Base-by-base conservation (phyloP, 2,888 invertebrate species). In the Meiosimyza platycephala region DNA sequence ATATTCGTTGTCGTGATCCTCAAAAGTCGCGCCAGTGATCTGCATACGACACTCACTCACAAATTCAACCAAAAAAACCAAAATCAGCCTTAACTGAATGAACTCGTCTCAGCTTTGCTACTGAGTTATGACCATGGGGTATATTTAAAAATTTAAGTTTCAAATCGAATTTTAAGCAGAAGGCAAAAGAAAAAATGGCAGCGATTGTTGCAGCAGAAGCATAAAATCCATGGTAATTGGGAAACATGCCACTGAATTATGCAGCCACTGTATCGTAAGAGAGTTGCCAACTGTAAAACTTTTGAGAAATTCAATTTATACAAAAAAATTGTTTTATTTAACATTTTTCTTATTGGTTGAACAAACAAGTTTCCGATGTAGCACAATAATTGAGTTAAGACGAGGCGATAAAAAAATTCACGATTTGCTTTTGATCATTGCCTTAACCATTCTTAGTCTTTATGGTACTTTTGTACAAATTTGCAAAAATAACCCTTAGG, bases 1-100 rank as follows among this genome's bases (percentile, higher is more conserved):
- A 28, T 60, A 33, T 57, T 72, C 72, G 15, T 71, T 63, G 13
- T 47, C 68, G 71, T 69, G 69, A 67, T 67, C 70, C 65, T 52
- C 72, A 55, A 68, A 73, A 63, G 62, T 63, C 75, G 71, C 67
- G 68, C 54, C 72, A 73, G 73, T 75, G 74, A 76, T 77, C 73
- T 74, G 76, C 68, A 72, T 72, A 74, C 72, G 76, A 75, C 75
- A 76, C 70, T 75, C 68, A 50, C 40, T 40, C 40, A 40, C 7
- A 40, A 40, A 40, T 40, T 9, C 9, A 40, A 28, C 28, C n/a
- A n/a, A 3, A 28, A 28, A 28, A 40, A 40, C 9, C 7, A 40
- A 40, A 40, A 40, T 40, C 40, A 40, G 40, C 40, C 40, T 40
- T 40, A 9, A 18, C 68, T 48, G 50, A n/a, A 48, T 50, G 55